These are phyloP conservation scores for Sinodicranocentrus sp. DNA, from an alignment of 2,888 invertebrate species.

Conservation along the genomic window DNA sequence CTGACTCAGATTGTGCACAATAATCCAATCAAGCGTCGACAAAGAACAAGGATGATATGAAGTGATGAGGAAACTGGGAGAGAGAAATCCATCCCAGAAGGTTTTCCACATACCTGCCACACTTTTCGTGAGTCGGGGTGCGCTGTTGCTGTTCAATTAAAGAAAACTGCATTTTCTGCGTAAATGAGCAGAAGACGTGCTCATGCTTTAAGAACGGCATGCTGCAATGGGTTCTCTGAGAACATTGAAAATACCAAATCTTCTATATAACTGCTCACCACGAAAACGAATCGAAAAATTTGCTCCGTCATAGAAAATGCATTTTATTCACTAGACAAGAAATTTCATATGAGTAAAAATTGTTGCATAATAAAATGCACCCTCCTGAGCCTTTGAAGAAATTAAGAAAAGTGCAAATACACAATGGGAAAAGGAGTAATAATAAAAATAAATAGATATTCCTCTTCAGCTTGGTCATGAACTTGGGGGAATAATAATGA, in stretches of 20 bases:
- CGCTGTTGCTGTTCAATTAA: background rate
- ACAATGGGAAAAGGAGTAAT: background rate
- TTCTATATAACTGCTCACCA: no score
- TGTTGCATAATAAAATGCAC: slow-evolving; percentile 25
- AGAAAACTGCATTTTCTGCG: slow-evolving; percentile 64
- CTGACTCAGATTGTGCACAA: slow-evolving; percentile 65
- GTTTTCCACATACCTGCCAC: no score
- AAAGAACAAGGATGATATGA: background rate
- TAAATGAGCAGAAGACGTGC: slow-evolving; percentile 47
- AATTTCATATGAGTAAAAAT: no score
- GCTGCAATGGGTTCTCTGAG: slow-evolving; percentile 45
- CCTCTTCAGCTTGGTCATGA: slow-evolving; percentile 63
- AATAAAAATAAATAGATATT: slow-evolving; percentile 14
- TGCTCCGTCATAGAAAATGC: background rate
- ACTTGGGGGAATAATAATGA: slow-evolving; percentile 53
- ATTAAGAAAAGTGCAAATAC: slow-evolving; percentile 24
- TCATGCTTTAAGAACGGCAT: slow-evolving; percentile 38
- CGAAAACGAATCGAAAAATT: background rate
- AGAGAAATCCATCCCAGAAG: slow-evolving; percentile 36
- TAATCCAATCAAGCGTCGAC: slow-evolving; percentile 69
- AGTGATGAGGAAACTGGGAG: background rate
- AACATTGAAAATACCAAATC: slow-evolving; percentile 12
- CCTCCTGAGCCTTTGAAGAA: slow-evolving; percentile 56
- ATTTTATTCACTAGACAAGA: no score
- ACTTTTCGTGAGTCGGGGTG: no score